phyloP scores from a whole-genome alignment of 2,797 vertebrate species.

The Meriones psammophilus region DNA sequence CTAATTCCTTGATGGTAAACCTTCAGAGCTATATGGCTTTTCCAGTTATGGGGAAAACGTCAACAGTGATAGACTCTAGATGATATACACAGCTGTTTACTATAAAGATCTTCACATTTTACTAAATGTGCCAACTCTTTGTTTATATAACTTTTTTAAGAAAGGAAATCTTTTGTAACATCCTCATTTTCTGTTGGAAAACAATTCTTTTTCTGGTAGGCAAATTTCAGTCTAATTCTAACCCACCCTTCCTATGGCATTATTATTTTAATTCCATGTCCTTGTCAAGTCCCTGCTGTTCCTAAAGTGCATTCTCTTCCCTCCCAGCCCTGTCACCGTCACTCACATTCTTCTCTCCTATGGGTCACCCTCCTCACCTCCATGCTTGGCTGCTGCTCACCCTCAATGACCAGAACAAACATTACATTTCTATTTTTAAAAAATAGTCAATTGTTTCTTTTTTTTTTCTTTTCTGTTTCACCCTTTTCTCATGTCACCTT shows the following conservation, averaged over 20 bases:
- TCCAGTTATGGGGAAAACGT: neutral
- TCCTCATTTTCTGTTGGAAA: neutral
- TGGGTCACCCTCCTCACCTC: neutral
- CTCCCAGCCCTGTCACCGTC: neutral
- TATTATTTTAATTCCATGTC: neutral
- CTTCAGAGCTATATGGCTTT: neutral
- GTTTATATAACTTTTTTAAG: neutral
- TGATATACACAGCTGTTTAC: neutral
- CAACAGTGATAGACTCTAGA: neutral
- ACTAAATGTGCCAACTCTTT: neutral
- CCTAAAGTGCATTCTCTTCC: constrained; percentile 7
- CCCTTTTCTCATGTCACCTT: neutral
- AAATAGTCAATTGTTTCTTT: neutral
- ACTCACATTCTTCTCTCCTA: neutral
- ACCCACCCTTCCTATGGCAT: neutral
- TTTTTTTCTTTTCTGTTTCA: neutral
- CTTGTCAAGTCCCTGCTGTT: neutral
- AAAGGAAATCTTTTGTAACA: neutral
- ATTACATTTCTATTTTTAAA: neutral
- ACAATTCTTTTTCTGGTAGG: neutral
- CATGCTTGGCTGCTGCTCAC: neutral
- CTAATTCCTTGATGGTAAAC: neutral
- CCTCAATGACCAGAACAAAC: neutral
- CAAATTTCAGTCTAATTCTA: neutral
- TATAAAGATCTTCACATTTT: neutral